Conservation (phyloP, 2,113 vertebrate genomes). For the Probosciger aterrimus region DNA sequence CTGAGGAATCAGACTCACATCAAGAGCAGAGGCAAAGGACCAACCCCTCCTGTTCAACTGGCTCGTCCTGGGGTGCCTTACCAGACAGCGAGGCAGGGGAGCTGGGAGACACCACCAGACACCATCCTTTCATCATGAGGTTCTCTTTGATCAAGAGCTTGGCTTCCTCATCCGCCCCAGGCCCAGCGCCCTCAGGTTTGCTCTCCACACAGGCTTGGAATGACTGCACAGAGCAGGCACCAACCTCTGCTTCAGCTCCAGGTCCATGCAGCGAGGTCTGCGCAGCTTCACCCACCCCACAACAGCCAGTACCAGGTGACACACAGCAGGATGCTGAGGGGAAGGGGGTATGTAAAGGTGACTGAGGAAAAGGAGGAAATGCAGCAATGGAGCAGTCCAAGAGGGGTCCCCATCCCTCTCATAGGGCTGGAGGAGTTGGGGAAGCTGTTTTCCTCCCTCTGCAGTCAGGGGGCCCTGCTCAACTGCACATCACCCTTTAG, state of each 20-base stretch:
- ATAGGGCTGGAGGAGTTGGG: rapidly evolving
- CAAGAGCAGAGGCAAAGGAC: not conserved
- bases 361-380: not conserved
- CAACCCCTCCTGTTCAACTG: not conserved
- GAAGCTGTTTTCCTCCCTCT: not conserved
- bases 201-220: not conserved
- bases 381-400: rapidly evolving
- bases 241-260: rapidly evolving
- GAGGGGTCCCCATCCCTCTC: not conserved
- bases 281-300: not conserved
- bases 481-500: not conserved
- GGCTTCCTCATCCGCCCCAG: not conserved
- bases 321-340: not conserved
- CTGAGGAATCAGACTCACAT: not conserved
- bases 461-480: not conserved
- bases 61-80: not conserved
- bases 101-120: not conserved
- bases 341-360: not conserved
- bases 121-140: not conserved
- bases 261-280: rapidly evolving
- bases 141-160: not conserved
- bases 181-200: not conserved
- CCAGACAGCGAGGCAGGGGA: not conserved
- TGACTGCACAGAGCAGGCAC: not conserved
- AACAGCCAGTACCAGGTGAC: not conserved